These are phyloP conservation scores for Cottoperca gobio DNA, from an alignment of 2,797 vertebrate species.

Conservation along the genomic window DNA sequence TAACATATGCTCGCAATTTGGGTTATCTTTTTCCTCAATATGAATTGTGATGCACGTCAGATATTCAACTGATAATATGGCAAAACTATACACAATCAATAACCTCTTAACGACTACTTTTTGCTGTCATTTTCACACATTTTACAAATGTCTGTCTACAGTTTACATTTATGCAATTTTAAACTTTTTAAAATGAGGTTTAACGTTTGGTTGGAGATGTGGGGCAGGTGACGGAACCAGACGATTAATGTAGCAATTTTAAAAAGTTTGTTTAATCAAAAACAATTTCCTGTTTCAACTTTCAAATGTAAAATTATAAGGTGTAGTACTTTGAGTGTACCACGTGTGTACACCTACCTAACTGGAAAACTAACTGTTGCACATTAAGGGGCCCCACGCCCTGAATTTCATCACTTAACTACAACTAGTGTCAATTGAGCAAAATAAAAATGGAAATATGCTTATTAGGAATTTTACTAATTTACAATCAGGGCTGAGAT, in stretches of 20 bases:
- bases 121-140: neutral
- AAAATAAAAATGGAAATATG: neutral
- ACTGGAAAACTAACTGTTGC: neutral
- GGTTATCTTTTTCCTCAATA: neutral
- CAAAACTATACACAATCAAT: neutral
- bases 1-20: neutral
- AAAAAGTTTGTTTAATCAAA: neutral
- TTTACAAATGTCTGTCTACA: neutral
- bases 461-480: neutral
- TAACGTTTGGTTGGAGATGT: neutral
- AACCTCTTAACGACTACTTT: neutral
- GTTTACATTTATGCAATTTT: neutral
- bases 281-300: constrained; percentile 4
- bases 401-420: constrained; percentile 4
- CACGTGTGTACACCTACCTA: neutral
- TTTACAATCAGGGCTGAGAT: neutral
- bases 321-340: neutral
- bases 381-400: neutral
- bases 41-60: neutral
- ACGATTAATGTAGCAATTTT: neutral
- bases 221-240: neutral
- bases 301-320: neutral
- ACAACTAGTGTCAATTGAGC: neutral
- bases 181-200: neutral
- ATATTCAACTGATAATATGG: neutral